Percentiles rank a stretch among this genome's conserved stretches.
Conservation (phyloP, 2,113 vertebrate species). For the Macquaria ambigua region DNA sequence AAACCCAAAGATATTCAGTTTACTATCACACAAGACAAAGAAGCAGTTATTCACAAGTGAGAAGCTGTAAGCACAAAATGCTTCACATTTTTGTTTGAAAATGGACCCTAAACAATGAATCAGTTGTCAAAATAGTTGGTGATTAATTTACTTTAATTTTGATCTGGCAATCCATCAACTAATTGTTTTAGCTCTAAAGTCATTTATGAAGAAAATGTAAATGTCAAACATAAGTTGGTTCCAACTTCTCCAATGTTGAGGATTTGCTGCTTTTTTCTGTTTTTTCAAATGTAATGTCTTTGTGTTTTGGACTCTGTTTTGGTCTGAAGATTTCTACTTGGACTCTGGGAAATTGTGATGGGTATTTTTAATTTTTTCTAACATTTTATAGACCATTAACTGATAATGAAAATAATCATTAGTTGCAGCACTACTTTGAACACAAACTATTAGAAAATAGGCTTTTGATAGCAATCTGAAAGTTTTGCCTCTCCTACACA, state of each 20-base stretch:
- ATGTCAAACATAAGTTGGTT: too few species aligned
- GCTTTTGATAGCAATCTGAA: not conserved
- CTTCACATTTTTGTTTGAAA: too few species aligned
- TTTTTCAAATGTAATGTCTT: not conserved
- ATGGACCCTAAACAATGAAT: not conserved
- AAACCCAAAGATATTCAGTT: too few species aligned
- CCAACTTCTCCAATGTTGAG: not conserved
- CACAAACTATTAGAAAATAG: not conserved
- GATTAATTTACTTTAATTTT: not conserved
- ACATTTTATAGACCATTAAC: not conserved
- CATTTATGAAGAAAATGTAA: too few species aligned
- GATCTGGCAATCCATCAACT: too few species aligned
- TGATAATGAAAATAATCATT: not conserved
- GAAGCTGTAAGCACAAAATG: not conserved
- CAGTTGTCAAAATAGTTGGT: not conserved
- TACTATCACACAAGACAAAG: not conserved
- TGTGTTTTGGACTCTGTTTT: not conserved
- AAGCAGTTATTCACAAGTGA: not conserved
- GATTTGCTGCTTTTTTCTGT: not conserved
- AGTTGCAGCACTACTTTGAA: not conserved
- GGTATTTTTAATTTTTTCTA: not conserved
- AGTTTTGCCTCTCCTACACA: not conserved
- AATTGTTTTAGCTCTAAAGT: not conserved
- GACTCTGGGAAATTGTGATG: not conserved
- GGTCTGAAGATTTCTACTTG: not conserved